Evolutionary conservation across 2,888 invertebrate species (phyloP), one percentile per base, ranked within the genome.

Genomic region (Xanthia icteritia): DNA sequence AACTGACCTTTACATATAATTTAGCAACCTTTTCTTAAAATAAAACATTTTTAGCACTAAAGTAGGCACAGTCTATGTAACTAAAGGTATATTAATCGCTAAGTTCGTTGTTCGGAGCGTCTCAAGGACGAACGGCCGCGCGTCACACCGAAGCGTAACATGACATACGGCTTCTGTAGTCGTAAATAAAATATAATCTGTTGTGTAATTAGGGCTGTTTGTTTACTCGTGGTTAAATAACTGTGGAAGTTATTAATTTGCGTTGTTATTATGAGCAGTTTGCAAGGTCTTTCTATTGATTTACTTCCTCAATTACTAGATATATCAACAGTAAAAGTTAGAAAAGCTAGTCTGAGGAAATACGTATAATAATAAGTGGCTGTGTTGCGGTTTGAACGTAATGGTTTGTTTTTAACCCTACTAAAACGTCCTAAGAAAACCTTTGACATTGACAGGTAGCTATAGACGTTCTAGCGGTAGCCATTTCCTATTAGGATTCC

Each of bases 91-190:
- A 78, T 77, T 74, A 81, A 77, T 68, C 75, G 70, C 71, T n/a
- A 86, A 88, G 93, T 91, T 92, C 92, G 89, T 87, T 77, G 91
- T 54, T 87, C 90, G 86, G 86, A 58, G 71, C 73, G 92, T 90
- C 91, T 91, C 91, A 90, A 92, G 91, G 92, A 86, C 87, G 69
- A 58, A 51, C 39, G 69, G 45, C 42, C 23, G 45, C 48, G 13
- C 23, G 61, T 89, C 73, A 89, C 80, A 89, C 75, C 78, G 64
- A 45, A 65, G 31, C 67, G 82, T 82, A 75, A 67, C 39, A 45
- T 5, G 45, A 45, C 45, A 31, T 76, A 85, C 31, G 81, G 67
- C 73, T 85, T 85, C 81, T 54, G 61, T 48, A 15, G 27, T 77
- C 42, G 20, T 81, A 56, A 74, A 76, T 54, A 83, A 63, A 82